Percentiles rank a stretch among this genome's conserved stretches.
Conservation (phyloP, 2,888 invertebrate genomes). For the Tyria jacobaeae region DNA sequence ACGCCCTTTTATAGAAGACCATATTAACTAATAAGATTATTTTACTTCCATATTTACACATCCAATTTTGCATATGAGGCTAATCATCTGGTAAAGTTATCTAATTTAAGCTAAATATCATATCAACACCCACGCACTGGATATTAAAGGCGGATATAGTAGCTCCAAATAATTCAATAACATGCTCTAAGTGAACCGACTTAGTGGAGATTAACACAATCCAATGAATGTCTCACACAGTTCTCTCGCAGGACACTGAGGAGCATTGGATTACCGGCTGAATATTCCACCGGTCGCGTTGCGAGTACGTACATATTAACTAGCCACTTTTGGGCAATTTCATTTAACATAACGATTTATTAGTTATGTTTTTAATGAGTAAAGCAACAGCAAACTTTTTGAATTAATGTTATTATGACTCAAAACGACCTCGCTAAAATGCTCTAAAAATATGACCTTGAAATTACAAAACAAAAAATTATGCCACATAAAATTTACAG, state of each 20-base stretch:
- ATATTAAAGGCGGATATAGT: constrained; percentile 14
- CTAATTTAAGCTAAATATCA: background rate
- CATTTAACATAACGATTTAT: constrained; percentile 14
- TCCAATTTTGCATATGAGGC: too few relatives aligned
- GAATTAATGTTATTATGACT: background rate
- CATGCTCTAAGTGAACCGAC: constrained; percentile 43
- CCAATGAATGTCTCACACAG: constrained; percentile 23
- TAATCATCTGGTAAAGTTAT: background rate
- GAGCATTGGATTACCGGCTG: constrained; percentile 57
- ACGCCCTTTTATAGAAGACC: too few relatives aligned
- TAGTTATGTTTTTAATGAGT: constrained; percentile 22
- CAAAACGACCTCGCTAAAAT: background rate
- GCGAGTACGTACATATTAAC: constrained; percentile 13
- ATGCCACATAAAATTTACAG: too few relatives aligned
- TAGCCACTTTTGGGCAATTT: constrained; percentile 19
- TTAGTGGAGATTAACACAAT: constrained; percentile 50
- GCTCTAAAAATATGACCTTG: background rate
- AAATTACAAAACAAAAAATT: too few relatives aligned
- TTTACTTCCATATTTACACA: too few relatives aligned
- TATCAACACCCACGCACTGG: background rate
- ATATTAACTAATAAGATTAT: too few relatives aligned
- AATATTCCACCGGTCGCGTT: too few relatives aligned
- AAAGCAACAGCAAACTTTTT: too few relatives aligned
- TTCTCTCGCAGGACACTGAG: background rate
- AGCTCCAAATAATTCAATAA: constrained; percentile 49